These are phyloP conservation scores for Conops quadrifasciatus DNA, from an alignment of 2,888 invertebrate species.

Conservation along the genomic window DNA sequence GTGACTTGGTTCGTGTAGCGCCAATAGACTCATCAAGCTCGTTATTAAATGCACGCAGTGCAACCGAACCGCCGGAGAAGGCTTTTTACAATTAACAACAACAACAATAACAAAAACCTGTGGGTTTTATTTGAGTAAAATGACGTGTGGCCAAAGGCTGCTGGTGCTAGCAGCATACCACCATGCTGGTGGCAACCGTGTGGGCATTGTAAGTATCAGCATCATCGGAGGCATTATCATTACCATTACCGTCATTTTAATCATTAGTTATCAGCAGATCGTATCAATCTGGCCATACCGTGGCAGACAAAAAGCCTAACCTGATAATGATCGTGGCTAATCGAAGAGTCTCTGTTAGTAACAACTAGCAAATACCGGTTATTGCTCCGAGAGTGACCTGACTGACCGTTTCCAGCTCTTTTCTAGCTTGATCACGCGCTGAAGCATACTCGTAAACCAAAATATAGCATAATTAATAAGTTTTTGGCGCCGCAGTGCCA, in stretches of 20 bases:
- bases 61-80: background rate
- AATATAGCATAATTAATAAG: slow-evolving; percentile 33
- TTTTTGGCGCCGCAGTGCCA: slow-evolving; percentile 33
- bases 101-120: background rate
- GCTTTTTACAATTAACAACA: background rate
- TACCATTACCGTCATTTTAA: background rate
- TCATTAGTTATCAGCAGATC: slow-evolving; percentile 36
- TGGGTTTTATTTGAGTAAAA: slow-evolving; percentile 5
- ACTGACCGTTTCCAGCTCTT: too few species aligned
- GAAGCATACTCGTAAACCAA: too few species aligned
- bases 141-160: slow-evolving; percentile 16
- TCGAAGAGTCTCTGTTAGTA: too few species aligned
- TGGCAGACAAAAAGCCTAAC: slow-evolving; percentile 31
- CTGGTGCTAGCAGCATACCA: background rate
- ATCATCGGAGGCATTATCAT: background rate
- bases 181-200: too few species aligned
- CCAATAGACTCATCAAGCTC: slow-evolving; percentile 39
- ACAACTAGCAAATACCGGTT: too few species aligned
- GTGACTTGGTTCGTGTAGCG: slow-evolving; percentile 12
- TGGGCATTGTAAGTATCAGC: background rate
- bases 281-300: slow-evolving; percentile 39
- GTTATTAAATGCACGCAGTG: slow-evolving; percentile 38
- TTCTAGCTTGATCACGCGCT: too few species aligned
- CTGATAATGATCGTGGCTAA: background rate
- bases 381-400: slow-evolving; percentile 18